Evolutionary conservation across 1,140 invertebrate genomes (phyloP), one percentile per base, ranked within the genome.

Genomic region (Brachionus koreanus): DNA sequence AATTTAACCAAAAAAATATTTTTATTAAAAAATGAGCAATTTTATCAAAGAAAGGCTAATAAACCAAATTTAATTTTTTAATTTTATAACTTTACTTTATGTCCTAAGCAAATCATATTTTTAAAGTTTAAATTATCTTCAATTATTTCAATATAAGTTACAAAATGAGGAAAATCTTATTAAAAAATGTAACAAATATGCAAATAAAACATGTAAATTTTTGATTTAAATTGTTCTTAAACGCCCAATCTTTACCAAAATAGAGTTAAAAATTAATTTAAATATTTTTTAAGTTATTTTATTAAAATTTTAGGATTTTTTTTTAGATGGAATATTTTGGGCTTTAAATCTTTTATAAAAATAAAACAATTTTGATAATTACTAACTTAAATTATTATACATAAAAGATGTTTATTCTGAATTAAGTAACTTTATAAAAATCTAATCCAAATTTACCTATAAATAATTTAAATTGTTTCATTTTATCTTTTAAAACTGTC

Each of bases 301-400:
- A 57, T 65, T 65, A 65, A n/a, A 37, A 33, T 65, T 65, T 33
- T 9, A 69, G 65, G 65, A 69, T 69, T 69, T 69, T 69, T 42
- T 39, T 69, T 69, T 69, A 39, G 16, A 39, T 69, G 16, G 16
- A 37, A 37, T 37, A 39, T 69, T 37, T n/a, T 9, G n/a, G n/a
- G n/a, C n/a, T 37, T 23, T 35, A 69, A 69, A 69, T 69, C 65
- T 69, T 69, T 69, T 69, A 39, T 42, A 69, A 69, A 69, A 69
- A 69, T 42, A 69, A 19, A 19, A 2, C 33, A 69, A 39, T 69
- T 39, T 69, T 13, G 16, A n/a, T 69, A 39, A 39, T 37, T 39
- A 69, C 35, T 37, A 69, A 39, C 37, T 37, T 37, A 19, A 69
- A 69, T 37, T 37, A 19, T 37, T 37, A 16, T 5, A 69, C 16